phyloP scores from a whole-genome alignment of 2,113 vertebrate species.

The Malurus elegans region DNA sequence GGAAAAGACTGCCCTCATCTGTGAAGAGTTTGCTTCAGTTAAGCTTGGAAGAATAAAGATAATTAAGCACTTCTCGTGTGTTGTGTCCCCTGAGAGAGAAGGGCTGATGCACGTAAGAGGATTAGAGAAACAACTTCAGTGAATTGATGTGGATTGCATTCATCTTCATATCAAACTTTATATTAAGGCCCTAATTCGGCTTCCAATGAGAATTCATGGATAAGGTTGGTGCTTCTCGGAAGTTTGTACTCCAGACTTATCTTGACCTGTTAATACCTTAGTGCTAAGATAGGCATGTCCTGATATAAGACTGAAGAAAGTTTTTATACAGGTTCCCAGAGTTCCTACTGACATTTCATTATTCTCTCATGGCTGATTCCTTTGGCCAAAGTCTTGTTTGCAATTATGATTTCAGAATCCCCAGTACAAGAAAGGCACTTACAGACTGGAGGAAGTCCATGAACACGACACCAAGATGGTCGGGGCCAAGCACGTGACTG shows the following conservation, averaged over 20 bases:
- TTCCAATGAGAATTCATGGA: not conserved
- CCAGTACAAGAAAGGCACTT: not conserved
- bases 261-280: not conserved
- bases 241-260: not conserved
- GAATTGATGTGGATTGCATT: not conserved
- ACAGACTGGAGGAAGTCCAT: not conserved
- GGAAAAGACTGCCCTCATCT: not conserved
- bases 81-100: not conserved
- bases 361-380: not conserved
- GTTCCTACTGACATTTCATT: not conserved
- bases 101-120: not conserved
- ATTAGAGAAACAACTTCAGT: conserved; percentile 8
- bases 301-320: not conserved
- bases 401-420: not conserved
- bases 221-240: not conserved
- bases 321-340: not conserved
- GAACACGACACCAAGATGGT: not conserved
- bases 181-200: not conserved
- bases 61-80: not conserved
- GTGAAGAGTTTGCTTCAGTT: not conserved
- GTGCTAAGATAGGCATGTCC: not conserved
- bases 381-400: not conserved
- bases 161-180: not conserved
- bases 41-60: not conserved
- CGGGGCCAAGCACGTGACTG: accelerated